Base-by-base conservation (phyloP, 2,113 vertebrate genomes). In the Cephalopholis sonnerati region DNA sequence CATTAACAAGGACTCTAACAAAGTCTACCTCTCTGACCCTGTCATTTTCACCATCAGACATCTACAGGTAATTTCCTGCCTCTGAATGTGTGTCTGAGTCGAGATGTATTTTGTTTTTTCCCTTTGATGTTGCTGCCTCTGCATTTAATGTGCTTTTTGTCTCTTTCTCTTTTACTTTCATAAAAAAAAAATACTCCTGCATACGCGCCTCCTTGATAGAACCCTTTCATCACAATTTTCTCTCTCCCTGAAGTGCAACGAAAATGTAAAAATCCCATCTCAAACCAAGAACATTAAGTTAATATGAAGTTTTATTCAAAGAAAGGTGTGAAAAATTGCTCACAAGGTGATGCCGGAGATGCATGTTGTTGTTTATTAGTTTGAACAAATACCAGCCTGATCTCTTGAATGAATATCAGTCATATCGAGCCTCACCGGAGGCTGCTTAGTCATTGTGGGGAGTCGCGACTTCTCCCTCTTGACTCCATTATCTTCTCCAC, bases 1-100 rank as follows among this genome's bases (percentile, higher is more conserved):
- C 93, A 99, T 99, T 94, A 99, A 98, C 95, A 99, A 99, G 90
- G 98, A 99, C 92, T 97, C 97, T 70, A 99, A 97, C 93, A 99
- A 99, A 91, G 97, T 99, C 81, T 99, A 99, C 88, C 95, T 99
- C 78, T 97, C 97, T 55, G 98, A 99, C 89, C 98, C 98, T 0
- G 98, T 99, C 84, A 96, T 99, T 65, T 99, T 99, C 89, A 99
- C 97, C 61, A 96, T 99, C 83, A 96, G 96, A 86, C 98, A 99
- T 85, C 96, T 98, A 48, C 97, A 99, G 97, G 98, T 99, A 96
- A 57, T 58, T 41, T n/a, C 16, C 72, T 48, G 9, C 22, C 7
- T 62, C 41, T 46, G 11, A 48, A 11, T 58, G 17, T 58, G 7
- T 71, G 32, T 50, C 41, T 25, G 1, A 32, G 27, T 27, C 24